Evolutionary conservation across 2,797 vertebrate genomes (phyloP).

Genomic region (Ptychobarbus kaznakovi): DNA sequence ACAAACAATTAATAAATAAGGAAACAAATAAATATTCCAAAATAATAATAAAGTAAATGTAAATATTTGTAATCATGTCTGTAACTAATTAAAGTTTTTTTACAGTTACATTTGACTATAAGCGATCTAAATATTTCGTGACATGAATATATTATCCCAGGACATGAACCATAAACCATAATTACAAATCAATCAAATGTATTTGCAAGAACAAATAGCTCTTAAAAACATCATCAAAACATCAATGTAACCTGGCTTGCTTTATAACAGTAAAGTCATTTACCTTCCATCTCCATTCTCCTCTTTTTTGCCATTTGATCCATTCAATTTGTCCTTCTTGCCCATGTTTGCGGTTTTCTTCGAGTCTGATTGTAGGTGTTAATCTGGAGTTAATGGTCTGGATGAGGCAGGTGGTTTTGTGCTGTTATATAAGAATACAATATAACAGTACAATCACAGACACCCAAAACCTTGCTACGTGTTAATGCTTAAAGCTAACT

Average conservation of each 20-base stretch:
- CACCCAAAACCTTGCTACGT: background rate
- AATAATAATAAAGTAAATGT: background rate
- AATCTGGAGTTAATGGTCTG: background rate
- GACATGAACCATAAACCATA: background rate
- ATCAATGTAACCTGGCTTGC: background rate
- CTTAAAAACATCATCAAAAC: conserved; percentile 1
- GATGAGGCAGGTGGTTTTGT: conserved; percentile 23
- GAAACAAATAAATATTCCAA: background rate
- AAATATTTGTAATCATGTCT: background rate
- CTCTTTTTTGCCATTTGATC: conserved; percentile 36
- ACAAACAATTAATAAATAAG: background rate
- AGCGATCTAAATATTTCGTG: background rate
- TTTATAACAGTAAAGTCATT: background rate
- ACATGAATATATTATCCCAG: background rate
- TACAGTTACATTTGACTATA: background rate
- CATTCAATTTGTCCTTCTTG: conserved; percentile 47
- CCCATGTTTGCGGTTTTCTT: conserved; percentile 49
- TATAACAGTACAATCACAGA: background rate
- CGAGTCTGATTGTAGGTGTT: background rate
- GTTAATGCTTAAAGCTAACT: too few relatives aligned
- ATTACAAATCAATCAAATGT: background rate
- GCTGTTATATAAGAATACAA: conserved; percentile 32
- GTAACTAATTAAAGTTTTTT: background rate
- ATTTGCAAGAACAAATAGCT: background rate
- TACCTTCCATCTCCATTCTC: conserved; percentile 57